phyloP scores from a whole-genome alignment of 2,113 vertebrate genomes.

The Shinisaurus crocodilurus region DNA sequence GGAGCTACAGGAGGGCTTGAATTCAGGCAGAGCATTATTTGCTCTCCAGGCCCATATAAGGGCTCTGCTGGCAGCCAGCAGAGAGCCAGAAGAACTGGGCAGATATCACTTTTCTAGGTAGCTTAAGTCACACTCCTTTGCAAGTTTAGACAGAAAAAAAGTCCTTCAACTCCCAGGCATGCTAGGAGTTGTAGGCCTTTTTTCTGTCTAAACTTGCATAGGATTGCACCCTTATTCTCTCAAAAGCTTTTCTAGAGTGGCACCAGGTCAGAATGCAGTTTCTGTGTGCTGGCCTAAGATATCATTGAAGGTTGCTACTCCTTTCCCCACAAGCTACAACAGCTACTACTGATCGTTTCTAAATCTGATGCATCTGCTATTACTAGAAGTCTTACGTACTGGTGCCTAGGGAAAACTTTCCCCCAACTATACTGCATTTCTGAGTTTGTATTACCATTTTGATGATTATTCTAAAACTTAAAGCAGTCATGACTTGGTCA shows the following conservation, averaged over 20 bases:
- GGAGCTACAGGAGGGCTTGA: neutral
- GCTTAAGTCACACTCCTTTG: no score
- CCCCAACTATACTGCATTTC: conserved; percentile 37
- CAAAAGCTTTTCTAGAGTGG: neutral
- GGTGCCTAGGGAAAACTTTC: neutral
- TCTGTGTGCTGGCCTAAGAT: neutral
- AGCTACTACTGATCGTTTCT: no score
- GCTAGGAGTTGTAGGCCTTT: no score
- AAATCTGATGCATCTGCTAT: neutral
- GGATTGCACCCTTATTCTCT: no score
- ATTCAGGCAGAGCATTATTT: neutral
- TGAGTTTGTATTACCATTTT: conserved; percentile 46
- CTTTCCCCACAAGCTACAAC: neutral
- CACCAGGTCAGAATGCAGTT: neutral
- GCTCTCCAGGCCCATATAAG: neutral
- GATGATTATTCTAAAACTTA: conserved; percentile 9
- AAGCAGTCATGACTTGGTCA: conserved; percentile 25
- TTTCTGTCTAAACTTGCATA: no score
- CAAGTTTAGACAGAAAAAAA: no score
- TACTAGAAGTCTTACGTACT: neutral
- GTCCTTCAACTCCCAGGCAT: no score
- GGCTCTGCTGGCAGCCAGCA: neutral
- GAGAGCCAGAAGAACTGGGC: neutral
- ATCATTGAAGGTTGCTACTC: neutral
- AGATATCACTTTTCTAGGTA: neutral